Percentiles rank a stretch among this genome's conserved stretches.
Conservation (phyloP, 1,140 invertebrate genomes). For the Hydropsyche tenuis region DNA sequence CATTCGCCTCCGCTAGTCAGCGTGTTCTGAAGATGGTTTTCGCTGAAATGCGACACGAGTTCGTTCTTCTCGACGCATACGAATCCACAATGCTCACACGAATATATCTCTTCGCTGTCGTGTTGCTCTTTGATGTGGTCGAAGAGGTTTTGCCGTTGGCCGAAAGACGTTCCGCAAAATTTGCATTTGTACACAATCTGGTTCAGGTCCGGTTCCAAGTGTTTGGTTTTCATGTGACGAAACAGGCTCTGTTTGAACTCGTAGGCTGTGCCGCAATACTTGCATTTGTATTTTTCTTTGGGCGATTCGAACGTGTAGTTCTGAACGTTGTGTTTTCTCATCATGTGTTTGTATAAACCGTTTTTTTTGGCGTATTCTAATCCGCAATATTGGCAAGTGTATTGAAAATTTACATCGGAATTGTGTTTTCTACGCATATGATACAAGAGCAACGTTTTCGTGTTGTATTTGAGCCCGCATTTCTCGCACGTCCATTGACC, state of each 20-base stretch:
- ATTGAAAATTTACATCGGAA: constrained; percentile 27
- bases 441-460: constrained; percentile 18
- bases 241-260: constrained; percentile 15
- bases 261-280: constrained; percentile 19
- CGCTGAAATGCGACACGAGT: constrained; percentile 3
- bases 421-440: constrained; percentile 34
- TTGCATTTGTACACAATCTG: constrained; percentile 10
- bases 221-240: constrained; percentile 30
- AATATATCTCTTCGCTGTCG: neutral
- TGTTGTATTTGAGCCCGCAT: constrained; percentile 24
- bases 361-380: constrained; percentile 29
- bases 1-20: neutral
- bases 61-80: constrained; percentile 3
- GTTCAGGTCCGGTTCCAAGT: constrained; percentile 20
- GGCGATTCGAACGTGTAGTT: neutral
- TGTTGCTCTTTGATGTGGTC: constrained; percentile 11
- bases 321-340: constrained; percentile 15
- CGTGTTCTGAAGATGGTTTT: constrained; percentile 22
- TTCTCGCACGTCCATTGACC: constrained; percentile 26
- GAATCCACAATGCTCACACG: constrained; percentile 20
- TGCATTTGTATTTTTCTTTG: constrained; percentile 33
- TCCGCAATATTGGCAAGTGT: constrained; percentile 31
- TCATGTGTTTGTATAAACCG: constrained; percentile 20
- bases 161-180: constrained; percentile 17
- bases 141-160: constrained; percentile 4